These are phyloP conservation scores for Homalodisca vitripennis DNA, from an alignment of 1,140 invertebrate species.

Conservation along the genomic window DNA sequence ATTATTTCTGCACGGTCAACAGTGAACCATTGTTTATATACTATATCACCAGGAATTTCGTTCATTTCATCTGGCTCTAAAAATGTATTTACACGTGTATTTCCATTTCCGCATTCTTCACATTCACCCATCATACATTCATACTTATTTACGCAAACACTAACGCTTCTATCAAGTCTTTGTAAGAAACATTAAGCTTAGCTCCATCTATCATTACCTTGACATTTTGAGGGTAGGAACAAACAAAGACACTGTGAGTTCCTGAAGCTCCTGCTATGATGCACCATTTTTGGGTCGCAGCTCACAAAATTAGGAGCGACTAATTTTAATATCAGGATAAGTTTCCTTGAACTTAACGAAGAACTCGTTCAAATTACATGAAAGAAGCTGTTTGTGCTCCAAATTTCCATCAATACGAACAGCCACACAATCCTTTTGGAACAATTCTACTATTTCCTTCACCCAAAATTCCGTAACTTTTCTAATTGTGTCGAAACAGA, in stretches of 20 bases:
- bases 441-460: slow-evolving; percentile 4
- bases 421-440: slow-evolving; percentile 37
- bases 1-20: no score
- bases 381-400: slow-evolving; percentile 32
- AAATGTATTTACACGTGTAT: neutral
- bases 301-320: slow-evolving; percentile 36
- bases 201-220: slow-evolving; percentile 22
- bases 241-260: slow-evolving; percentile 40
- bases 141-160: slow-evolving; percentile 14
- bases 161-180: slow-evolving; percentile 27
- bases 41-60: slow-evolving; percentile 6
- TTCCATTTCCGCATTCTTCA: slow-evolving; percentile 18
- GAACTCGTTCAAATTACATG: slow-evolving; percentile 33
- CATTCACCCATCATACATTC: slow-evolving; percentile 19
- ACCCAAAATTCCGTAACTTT: slow-evolving; percentile 20
- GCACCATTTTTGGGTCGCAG: slow-evolving; percentile 39
- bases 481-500: slow-evolving; percentile 20
- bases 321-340: slow-evolving; percentile 36
- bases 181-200: slow-evolving; percentile 24
- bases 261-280: slow-evolving; percentile 36
- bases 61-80: neutral
- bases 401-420: slow-evolving; percentile 21
- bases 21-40: no score
- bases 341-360: slow-evolving; percentile 30
- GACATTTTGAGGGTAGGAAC: slow-evolving; percentile 38